Base-by-base conservation (phyloP, 2,888 invertebrate species). In the Gandaritis pyraliata region DNA sequence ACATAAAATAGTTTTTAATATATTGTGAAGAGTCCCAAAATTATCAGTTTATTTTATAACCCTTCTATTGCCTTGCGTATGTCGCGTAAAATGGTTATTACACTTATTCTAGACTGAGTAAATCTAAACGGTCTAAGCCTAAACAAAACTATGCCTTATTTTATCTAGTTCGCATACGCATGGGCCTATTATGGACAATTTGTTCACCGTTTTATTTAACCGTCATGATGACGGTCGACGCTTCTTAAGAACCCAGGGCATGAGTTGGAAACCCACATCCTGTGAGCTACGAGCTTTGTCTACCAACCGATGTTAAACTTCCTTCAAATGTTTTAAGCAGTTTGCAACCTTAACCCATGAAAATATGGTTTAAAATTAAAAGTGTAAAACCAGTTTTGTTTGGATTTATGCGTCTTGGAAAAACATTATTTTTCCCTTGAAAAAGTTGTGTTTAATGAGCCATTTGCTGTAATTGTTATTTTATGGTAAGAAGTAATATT, bases 391-490 rank as follows among this genome's bases (percentile, higher is more conserved):
- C 61, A 41, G 62, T 58, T 49, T 53, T 66, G 73, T 76, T 77
- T 71, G 82, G 82, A 87, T 87, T 88, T 87, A 87, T 83, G 83
- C 77, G 76, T 80, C 81, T 77, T 72, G 80, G 81, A 82, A 87
- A 84, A 81, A 81, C 78, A 83, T 84, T 86, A 80, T 71, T 75
- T 80, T 74, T 77, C 77, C 71, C 65, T 77, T 77, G 77, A 78
- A 80, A 82, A 82, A 80, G 77, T 82, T 74, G 68, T 70, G 69
- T 80, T 81, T 84, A 84, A 86, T 83, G 83, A 85, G 75, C 77
- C 76, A 78, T 82, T 83, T 73, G 70, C 75, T 74, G 73, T 73
- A 71, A 76, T 72, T 70, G 64, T 64, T 58, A 56, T 48, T 52
- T 56, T 64, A 57, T 53, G 56, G 23, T 52, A 59, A 53, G 18